Evolutionary conservation across 2,888 invertebrate species (phyloP).

Genomic region (Thereva unica): DNA sequence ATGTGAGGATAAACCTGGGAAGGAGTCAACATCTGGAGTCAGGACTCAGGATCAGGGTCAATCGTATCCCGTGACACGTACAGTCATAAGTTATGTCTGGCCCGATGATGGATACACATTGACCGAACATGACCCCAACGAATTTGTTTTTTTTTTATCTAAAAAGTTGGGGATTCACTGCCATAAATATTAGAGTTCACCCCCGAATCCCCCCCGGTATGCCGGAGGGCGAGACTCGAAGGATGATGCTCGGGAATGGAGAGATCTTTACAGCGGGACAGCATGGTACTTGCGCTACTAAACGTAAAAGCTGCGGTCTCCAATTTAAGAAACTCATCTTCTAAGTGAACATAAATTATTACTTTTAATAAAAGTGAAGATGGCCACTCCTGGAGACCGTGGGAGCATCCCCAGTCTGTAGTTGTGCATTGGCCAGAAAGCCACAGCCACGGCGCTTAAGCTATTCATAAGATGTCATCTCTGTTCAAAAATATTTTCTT

Average conservation of each 20-base stretch:
- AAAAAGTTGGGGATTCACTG: slow-evolving; percentile 6
- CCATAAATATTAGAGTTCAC: slow-evolving; percentile 23
- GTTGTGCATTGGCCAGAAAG: too few relatives aligned
- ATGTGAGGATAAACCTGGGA: slow-evolving; percentile 18
- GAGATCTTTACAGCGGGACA: too few relatives aligned
- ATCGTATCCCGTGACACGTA: slow-evolving; percentile 23
- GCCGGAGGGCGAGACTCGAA: too few relatives aligned
- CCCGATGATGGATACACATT: slow-evolving; percentile 32
- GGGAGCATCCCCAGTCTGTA: too few relatives aligned
- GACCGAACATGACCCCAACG: slow-evolving; percentile 30
- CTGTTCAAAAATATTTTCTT: too few relatives aligned
- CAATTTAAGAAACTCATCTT: slow-evolving; percentile 38
- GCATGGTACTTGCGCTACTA: too few relatives aligned
- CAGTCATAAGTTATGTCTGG: slow-evolving; percentile 30
- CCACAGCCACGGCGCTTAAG: too few relatives aligned
- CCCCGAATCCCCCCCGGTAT: neutral
- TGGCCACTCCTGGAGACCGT: neutral
- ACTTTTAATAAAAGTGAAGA: slow-evolving; percentile 39
- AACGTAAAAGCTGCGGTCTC: slow-evolving; percentile 27
- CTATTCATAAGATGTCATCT: too few relatives aligned
- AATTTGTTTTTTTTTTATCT: slow-evolving; percentile 30
- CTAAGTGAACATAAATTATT: slow-evolving; percentile 40
- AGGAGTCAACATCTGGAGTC: slow-evolving; percentile 2
- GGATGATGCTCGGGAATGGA: too few relatives aligned
- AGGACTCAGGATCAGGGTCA: slow-evolving; percentile 34